Base-by-base conservation (phyloP, 2,888 invertebrate genomes). In the Apotomis turbidana region DNA sequence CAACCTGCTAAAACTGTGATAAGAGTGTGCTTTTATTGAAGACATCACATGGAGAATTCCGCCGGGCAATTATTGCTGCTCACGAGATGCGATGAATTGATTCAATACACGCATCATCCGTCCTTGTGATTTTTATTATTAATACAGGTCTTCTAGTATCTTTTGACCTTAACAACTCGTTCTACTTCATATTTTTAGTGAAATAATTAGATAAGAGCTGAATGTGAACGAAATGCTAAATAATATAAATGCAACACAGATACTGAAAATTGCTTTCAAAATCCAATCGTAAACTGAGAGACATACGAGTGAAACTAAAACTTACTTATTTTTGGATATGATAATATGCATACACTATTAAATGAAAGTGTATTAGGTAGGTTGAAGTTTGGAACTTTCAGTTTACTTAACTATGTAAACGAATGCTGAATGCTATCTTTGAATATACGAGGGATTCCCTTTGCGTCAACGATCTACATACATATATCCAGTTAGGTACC, bases 51-150 rank as follows among this genome's bases (percentile, higher is more conserved):
- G 69, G 55, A 61, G 55, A 61, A 62, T 62, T 69, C 69, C 62
- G 15, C 8, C 27, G 13, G 13, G 36, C 55, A 69, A 55, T 62
- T 69, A 62, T 55, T 69, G 12, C 38, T 70, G 49, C 38, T 57
- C 49, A 41, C 57, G 62, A 62, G 49, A 57, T 57, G 52, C 55
- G 55, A 62, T 63, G 52, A 63, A 70, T 59, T 68, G 61, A 69
- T 55, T 13, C n/a, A 51, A 69, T 52, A 27, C 1, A n/a, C 41
- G 38, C 59, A 38, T 41, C 68, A 61, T 57, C 38, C 8, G 51
- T 68, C 58, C 59, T 51, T 59, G 67, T 59, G 51, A 68, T 68
- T 59, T 68, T 68, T 58, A 68, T 67, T 67, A 51, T 44, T 59
- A 13, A 55, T 64, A 64, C 8, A 4, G 15, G 41, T 12, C 44